Base-by-base conservation (phyloP, 2,797 vertebrate species). In the Hemibagrus guttatus region DNA sequence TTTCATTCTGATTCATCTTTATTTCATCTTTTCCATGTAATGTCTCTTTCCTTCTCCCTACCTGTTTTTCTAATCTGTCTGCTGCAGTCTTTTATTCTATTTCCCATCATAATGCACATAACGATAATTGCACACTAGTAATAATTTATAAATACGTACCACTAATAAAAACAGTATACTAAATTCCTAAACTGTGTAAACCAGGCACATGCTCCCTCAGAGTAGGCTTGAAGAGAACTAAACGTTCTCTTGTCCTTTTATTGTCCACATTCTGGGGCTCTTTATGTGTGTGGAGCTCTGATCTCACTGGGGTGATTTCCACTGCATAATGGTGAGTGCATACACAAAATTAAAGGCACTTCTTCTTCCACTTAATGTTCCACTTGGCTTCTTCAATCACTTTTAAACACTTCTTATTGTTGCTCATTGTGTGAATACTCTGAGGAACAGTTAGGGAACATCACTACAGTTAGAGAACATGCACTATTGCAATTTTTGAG, bases 351-450 rank as follows among this genome's bases (percentile, higher is more conserved):
- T 52, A 87, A 83, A 86, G 61, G 0, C 54, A 54, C 69, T 75
- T 87, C 86, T 66, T 88, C 68, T 87, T 85, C 83, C 54, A 81
- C 63, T 86, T 66, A 88, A 79, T 86, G 42, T 68, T 72, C 28
- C 72, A 21, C 58, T 68, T 56, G 80, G 63, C 81, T 64, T 64
- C 46, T 59, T 79, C 42, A 85, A 64, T 84, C 69, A 78, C 59
- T 35, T 68, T 69, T 83, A 83, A 83, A 68, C 28, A 83, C 63
- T 46, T 59, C 39, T 81, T 28, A 54, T 28, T 85, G 4, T 63
- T 66, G 81, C 59, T 78, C 56, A 66, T 66, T 52, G 46, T 52
- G 72, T 46, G 28, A 54, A 39, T 21, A 17, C 88, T 56, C 74
- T 9, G 17, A 46, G 80, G 61, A 82, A 82, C 63, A 61, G 79